Conservation (phyloP, 2,113 vertebrate genomes). For the Entosphenus tridentatus region DNA sequence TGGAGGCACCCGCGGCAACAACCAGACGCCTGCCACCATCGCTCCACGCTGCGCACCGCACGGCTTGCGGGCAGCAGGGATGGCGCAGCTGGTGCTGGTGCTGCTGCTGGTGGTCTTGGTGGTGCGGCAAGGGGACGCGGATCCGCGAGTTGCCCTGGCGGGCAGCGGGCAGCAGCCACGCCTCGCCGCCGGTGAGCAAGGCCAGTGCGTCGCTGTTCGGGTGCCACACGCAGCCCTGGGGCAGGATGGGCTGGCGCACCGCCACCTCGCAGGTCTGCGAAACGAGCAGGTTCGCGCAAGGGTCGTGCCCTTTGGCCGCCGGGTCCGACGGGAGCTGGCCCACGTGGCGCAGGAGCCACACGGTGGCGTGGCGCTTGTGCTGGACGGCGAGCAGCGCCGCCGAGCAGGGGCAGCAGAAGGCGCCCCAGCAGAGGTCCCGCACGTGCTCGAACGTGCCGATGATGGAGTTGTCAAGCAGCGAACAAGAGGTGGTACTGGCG, state of each 20-base stretch:
- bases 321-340: constrained; percentile 18
- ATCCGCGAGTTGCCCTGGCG: constrained; percentile 33
- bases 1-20: constrained; percentile 47
- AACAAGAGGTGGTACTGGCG: no score
- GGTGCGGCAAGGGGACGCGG: no score
- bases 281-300: constrained; percentile 36
- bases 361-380: constrained; percentile 48
- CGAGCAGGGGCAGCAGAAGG: constrained; percentile 20
- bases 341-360: constrained; percentile 59
- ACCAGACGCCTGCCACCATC: constrained; percentile 57
- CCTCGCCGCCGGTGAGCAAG: constrained; percentile 47
- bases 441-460: constrained; percentile 73
- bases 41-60: constrained; percentile 83
- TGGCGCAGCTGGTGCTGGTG: no score
- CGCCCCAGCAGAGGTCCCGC: constrained; percentile 58
- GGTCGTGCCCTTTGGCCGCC: no score
- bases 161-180: constrained; percentile 43
- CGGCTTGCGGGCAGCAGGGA: constrained; percentile 21
- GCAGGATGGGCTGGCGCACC: constrained; percentile 45
- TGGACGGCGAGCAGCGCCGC: constrained; percentile 57
- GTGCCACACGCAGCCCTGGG: constrained; percentile 82
- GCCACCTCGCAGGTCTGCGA: constrained; percentile 60
- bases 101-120: no score
- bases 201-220: constrained; percentile 47
- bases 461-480: constrained; percentile 53